phyloP scores from a whole-genome alignment of 2,888 invertebrate species.

The Tetragonisca angustula region DNA sequence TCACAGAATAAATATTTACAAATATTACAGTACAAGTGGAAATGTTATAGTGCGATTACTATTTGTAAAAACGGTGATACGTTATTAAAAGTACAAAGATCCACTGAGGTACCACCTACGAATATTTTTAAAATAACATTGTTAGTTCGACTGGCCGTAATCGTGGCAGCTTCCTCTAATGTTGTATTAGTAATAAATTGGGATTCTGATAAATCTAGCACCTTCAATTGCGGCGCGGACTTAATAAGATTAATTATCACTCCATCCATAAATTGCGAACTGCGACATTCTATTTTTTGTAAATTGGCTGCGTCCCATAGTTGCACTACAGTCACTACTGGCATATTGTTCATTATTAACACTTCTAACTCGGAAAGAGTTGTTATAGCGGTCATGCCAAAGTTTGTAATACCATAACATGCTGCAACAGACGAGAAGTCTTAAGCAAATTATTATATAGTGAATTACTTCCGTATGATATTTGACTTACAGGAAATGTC shows the following conservation, averaged over 20 bases:
- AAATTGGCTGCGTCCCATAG: conserved; percentile 72
- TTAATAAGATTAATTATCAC: conserved; percentile 62
- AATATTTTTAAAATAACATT: conserved; percentile 76
- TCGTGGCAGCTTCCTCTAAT: conserved; percentile 65
- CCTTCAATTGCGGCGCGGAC: conserved; percentile 71
- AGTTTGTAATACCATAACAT: no score
- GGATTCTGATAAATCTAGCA: conserved; percentile 78
- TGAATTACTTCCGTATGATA: no score
- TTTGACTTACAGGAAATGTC: no score
- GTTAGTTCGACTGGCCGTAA: conserved; percentile 70
- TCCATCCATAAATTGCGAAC: conserved; percentile 60
- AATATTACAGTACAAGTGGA: no score
- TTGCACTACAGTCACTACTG: conserved; percentile 68
- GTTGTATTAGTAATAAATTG: conserved; percentile 69
- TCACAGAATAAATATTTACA: no score
- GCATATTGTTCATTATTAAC: conserved; percentile 74
- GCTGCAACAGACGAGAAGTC: no score
- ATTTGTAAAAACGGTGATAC: conserved; percentile 78
- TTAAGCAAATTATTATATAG: no score
- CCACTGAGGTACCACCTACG: conserved; percentile 72
- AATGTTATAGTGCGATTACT: conserved; percentile 9
- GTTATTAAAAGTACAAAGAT: conserved; percentile 52
- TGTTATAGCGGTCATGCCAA: no score
- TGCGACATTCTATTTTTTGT: conserved; percentile 74
- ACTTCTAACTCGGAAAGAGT: conserved; percentile 65